phyloP scores from a whole-genome alignment of 2,113 vertebrate species.

The Sigmodon hispidus region DNA sequence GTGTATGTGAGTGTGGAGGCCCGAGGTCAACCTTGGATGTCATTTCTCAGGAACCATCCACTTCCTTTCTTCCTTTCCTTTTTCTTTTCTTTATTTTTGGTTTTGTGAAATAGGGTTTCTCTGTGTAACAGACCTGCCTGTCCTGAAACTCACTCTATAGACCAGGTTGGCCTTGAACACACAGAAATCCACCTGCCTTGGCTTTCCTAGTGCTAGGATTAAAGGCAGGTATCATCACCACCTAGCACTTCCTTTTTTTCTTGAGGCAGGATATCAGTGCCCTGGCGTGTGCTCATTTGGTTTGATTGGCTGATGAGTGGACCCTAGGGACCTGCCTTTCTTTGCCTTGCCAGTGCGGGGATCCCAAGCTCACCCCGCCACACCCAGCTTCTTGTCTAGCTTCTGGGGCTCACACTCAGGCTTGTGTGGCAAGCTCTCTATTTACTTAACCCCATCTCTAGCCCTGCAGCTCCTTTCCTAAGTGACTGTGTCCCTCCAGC shows the following conservation, averaged over 20 bases:
- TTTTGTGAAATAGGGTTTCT: no score
- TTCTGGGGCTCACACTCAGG: neutral
- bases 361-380: neutral
- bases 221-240: no score
- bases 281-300: neutral
- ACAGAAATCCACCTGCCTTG: no score
- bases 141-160: no score
- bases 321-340: neutral
- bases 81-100: neutral
- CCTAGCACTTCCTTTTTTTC: neutral
- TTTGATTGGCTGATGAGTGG: neutral
- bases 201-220: no score
- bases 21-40: neutral
- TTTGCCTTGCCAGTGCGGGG: neutral
- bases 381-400: neutral
- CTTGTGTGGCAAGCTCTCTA: neutral
- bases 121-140: no score
- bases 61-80: neutral
- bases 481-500: accelerated
- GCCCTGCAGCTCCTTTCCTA: neutral
- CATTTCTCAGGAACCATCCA: neutral
- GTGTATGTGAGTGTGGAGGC: neutral
- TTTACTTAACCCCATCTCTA: neutral
- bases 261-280: neutral
- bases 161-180: no score